Evolutionary conservation across 2,888 invertebrate genomes (phyloP), one percentile per base, ranked within the genome.

Genomic region (Drosophila pseudotalamancana): DNA sequence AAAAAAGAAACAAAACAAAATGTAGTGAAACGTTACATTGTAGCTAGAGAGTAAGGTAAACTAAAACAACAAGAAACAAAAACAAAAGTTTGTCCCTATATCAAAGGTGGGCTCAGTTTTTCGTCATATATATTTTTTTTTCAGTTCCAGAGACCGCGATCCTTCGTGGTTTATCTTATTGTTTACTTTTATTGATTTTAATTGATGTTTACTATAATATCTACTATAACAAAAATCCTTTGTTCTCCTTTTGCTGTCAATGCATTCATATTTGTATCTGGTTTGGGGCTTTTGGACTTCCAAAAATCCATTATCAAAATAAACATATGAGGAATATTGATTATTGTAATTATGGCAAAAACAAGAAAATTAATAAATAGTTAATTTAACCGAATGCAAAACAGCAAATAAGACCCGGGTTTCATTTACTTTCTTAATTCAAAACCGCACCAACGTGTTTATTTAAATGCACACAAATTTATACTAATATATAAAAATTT

Each of bases 331-430:
- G 21, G 40, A 40, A 29, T 67, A 59, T 54, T 80, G 50, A 54
- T 63, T 65, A 54, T 61, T 79, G 81, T 87, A 73, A 61, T 62
- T 67, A 65, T 51, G 46, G 51, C 29, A 37, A 6, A 43, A 54
- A 37, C 18, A 45, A n/a, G n/a, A n/a, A 69, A 34, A 84, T 56
- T 60, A 80, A 79, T 87, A 80, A 87, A 87, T 70, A 87, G 80
- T 76, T 79, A 50, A 72, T 72, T 75, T 59, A 83, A 72, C 65
- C 66, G 77, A 75, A 72, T 88, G 88, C 88, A 69, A 69, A 86
- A 79, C 72, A 72, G 84, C 72, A 86, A 53, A 46, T 12, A 31
- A 55, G 55, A 25, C n/a, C 23, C n/a, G 12, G 9, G 3, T 65
- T 60, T 72, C 18, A 43, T 55, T 72, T 45, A 48, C 16, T 12